Percentiles rank a stretch among this genome's conserved stretches.
Conservation (phyloP, 1,140 invertebrate species). For the Sycophaga agraensis region DNA sequence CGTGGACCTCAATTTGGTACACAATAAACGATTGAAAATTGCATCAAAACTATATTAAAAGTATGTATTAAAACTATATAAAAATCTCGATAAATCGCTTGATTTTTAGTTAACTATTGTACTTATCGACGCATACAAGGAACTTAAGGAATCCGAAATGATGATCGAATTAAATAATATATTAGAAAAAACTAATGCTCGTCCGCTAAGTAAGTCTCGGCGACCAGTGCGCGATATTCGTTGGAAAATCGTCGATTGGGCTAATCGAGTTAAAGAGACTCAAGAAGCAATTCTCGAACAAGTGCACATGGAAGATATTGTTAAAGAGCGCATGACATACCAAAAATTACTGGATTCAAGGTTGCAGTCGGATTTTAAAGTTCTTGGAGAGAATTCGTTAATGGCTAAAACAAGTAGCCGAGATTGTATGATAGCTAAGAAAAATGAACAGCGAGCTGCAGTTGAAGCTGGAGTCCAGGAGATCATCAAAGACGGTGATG, state of each 20-base stretch:
- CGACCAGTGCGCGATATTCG: background rate
- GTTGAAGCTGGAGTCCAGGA: background rate
- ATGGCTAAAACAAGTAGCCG: conserved; percentile 37
- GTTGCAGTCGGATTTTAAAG: conserved; percentile 32
- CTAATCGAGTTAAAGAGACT: conserved; percentile 27
- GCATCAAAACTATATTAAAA: too few relatives aligned
- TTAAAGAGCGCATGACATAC: conserved; percentile 33
- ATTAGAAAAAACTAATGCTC: conserved; percentile 23
- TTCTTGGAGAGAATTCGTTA: conserved; percentile 36
- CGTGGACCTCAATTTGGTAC: too few relatives aligned
- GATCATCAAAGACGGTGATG: background rate
- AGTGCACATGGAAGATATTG: conserved; percentile 11
- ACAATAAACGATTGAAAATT: too few relatives aligned
- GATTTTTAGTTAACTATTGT: too few relatives aligned
- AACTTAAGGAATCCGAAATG: background rate
- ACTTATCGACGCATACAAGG: background rate
- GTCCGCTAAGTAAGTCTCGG: background rate
- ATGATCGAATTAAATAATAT: conserved; percentile 20
- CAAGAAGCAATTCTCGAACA: conserved; percentile 32
- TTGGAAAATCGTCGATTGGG: conserved; percentile 26
- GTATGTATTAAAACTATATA: too few relatives aligned
- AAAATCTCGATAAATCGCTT: too few relatives aligned
- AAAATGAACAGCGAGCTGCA: background rate
- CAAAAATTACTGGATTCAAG: conserved; percentile 35
- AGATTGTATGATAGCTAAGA: conserved; percentile 30